Evolutionary conservation across 2,888 invertebrate genomes (phyloP), one percentile per base, ranked within the genome.

Genomic region (Notocelia uddmanniana): DNA sequence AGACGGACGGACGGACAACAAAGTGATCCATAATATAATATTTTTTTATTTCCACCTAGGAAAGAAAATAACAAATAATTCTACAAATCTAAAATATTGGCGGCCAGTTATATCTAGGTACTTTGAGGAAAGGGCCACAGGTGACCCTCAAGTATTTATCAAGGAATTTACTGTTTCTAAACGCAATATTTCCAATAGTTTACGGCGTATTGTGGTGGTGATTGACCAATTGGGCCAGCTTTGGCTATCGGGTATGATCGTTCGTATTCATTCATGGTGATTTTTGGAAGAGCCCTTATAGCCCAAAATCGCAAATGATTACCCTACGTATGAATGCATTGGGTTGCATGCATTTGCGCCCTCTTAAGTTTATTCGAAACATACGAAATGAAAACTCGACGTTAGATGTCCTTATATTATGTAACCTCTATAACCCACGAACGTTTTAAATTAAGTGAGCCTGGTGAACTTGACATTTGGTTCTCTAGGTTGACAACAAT

Each of bases 401-500:
- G 10, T 37, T 37, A 37, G 9, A 41, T 15, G 0, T 41, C 2
- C 15, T 13, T 3, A 19, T 18, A 18, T 18, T 18, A 18, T 10
- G 9, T 50, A 50, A 50, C 18, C 18, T 50, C n/a, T 10, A 18
- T 50, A 19, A 50, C 8, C 50, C 8, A 50, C 9, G 10, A 50
- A n/a, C 41, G 41, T 41, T 41, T 15, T 23, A 15, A 23, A 15
- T 15, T 9, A 2, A 57, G 18, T 18, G 18, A 50, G 50, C 63
- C 26, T 34, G 63, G 5, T 52, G 63, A 63, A 52, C 52, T 63
- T 63, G 63, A 63, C 34, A 52, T 63, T 52, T 63, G n/a, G 13
- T 13, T 34, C 34, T 52, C 63, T 63, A 63, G 63, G 63, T n/a
- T 63, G 52, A 52, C 52, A 31, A 63, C 50, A 63, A 50, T 63